Evolutionary conservation across 2,888 invertebrate species (phyloP), one percentile per base, ranked within the genome.

Genomic region (Aelia acuminata): DNA sequence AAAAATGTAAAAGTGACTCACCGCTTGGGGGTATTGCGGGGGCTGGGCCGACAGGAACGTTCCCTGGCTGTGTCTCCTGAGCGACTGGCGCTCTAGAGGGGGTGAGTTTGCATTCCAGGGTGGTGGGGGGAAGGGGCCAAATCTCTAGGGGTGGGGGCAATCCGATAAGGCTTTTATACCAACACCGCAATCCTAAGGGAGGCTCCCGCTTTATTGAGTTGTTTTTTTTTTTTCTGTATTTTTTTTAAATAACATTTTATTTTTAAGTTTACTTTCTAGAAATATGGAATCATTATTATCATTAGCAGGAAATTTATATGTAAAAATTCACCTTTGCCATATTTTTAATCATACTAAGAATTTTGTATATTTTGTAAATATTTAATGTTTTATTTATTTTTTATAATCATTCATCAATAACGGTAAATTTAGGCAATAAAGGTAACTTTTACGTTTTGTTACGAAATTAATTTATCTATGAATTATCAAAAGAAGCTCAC

Each of bases 81-180:
- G 63, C n/a, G 57, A 87, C 87, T 87, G 87, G 57, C 87, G 63
- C 50, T 48, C 50, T 63, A 70, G 87, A 22, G 31, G 70, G 87
- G 70, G 43, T 63, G 26, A 48, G 70, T 70, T 57, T 80, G 22
- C 43, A 39, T 35, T 48, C 49, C 84, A 31, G 48, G 18, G 11
- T 26, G 43, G 26, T 39, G n/a, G n/a, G 63, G 35, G 87, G 87
- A 31, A 47, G 70, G 63, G 63, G 26, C n/a, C 31, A 48, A 48
- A 48, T 84, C 84, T 84, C 84, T 50, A 70, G 87, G 63, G 87
- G 87, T 63, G 85, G 85, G 85, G 85, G 85, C 53, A 53, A 85
- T 47, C 63, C 87, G 80, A 80, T 80, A 80, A 80, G 80, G 80
- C 43, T 80, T 80, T 80, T 80, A 80, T 80, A 80, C 80, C 80